phyloP scores from a whole-genome alignment of 2,888 invertebrate species.

The Xanthia icteritia region DNA sequence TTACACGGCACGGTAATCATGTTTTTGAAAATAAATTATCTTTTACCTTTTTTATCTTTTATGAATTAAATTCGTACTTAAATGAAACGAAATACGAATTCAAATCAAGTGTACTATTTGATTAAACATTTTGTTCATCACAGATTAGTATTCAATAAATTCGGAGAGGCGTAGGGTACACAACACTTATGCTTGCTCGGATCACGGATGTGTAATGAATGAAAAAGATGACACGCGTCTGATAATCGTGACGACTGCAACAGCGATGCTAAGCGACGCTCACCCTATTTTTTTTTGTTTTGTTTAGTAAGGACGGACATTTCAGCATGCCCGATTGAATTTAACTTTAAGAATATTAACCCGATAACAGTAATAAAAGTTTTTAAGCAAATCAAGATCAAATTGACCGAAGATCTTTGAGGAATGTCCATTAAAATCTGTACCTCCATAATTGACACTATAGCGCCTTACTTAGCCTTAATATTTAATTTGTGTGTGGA shows the following conservation, averaged over 20 bases:
- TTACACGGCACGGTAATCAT: not conserved
- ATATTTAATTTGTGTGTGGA: too few relatives aligned
- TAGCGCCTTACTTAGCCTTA: too few relatives aligned
- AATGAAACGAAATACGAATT: not conserved
- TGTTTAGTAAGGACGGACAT: not conserved
- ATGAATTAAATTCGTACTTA: not conserved
- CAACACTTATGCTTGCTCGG: not conserved
- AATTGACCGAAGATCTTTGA: too few relatives aligned
- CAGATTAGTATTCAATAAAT: constrained; percentile 2
- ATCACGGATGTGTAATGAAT: constrained; percentile 27
- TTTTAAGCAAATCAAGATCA: too few relatives aligned
- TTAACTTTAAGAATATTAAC: too few relatives aligned
- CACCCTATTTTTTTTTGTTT: not conserved
- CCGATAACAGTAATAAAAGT: too few relatives aligned
- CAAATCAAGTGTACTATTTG: not conserved
- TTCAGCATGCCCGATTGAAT: too few relatives aligned
- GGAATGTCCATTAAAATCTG: too few relatives aligned
- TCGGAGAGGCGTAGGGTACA: not conserved
- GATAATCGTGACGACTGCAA: constrained; percentile 40
- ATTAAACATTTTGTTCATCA: constrained; percentile 1
- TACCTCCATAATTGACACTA: too few relatives aligned
- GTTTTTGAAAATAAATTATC: not conserved
- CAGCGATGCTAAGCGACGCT: not conserved
- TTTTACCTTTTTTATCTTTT: too few relatives aligned
- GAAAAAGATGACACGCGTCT: constrained; percentile 60